Evolutionary conservation across 37 sponge, comb jelly and placozoan genomes (phyloP).

Genomic region (Beroe ovata): DNA sequence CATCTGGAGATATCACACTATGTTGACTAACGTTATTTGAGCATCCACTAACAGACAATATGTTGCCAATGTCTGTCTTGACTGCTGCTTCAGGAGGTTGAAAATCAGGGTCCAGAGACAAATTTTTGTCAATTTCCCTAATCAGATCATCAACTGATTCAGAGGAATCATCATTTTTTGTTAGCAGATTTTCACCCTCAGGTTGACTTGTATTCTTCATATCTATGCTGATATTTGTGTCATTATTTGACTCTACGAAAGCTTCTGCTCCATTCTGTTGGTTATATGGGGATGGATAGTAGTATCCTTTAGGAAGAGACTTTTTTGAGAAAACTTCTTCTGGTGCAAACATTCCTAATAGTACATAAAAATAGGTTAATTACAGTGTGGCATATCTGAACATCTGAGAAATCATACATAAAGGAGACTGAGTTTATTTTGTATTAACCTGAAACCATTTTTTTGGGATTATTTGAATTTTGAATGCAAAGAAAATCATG

Average conservation of each 20-base stretch:
- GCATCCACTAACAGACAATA: slow-evolving; percentile 29
- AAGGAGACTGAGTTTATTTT: no score
- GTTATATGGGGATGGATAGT: slow-evolving; percentile 8
- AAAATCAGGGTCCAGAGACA: slow-evolving; percentile 2
- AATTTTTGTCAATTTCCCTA: slow-evolving; percentile 1
- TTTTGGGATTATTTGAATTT: no score
- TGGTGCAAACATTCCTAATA: slow-evolving; percentile 42
- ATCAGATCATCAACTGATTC: slow-evolving; percentile 53
- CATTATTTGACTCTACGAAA: not conserved
- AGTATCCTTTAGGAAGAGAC: slow-evolving; percentile 7
- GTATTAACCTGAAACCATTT: no score
- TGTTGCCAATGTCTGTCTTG: not conserved
- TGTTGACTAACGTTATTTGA: not conserved
- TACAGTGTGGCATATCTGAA: no score
- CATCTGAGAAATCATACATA: no score
- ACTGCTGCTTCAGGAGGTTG: not conserved
- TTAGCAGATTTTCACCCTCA: no score
- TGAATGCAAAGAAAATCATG: no score
- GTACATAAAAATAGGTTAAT: no score
- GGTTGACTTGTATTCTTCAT: no score
- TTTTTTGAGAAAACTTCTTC: not conserved
- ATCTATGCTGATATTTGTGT: no score
- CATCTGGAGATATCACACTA: not conserved
- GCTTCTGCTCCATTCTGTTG: not conserved
- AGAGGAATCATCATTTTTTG: no score